Conservation (phyloP, 1,140 invertebrate species). For the Platyura marginata region DNA sequence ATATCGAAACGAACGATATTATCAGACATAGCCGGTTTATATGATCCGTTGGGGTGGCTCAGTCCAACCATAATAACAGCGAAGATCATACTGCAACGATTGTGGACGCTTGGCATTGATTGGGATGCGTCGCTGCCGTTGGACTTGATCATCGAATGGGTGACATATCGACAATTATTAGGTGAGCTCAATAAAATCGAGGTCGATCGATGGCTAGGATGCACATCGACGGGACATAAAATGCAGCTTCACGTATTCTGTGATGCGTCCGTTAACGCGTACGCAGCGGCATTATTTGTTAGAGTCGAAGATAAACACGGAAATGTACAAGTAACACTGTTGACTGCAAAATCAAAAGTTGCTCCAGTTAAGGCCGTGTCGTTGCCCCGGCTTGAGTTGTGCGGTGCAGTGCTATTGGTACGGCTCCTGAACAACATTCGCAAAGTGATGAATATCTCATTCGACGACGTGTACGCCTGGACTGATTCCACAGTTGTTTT, state of each 20-base stretch:
- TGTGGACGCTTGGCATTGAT: no score
- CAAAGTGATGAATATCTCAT: no score
- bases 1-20: slow-evolving; percentile 14
- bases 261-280: no score
- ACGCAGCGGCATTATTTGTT: no score
- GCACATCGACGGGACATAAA: no score
- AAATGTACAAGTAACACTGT: no score
- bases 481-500: slow-evolving; percentile 20
- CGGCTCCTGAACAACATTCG: slow-evolving; percentile 8
- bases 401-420: slow-evolving; percentile 11
- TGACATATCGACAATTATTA: slow-evolving; percentile 7
- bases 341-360: no score
- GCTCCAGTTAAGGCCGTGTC: no score
- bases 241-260: no score
- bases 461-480: no score
- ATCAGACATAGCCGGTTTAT: slow-evolving; percentile 12
- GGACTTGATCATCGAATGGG: slow-evolving; percentile 7
- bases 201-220: background rate
- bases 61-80: slow-evolving; percentile 18
- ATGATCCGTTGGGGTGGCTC: slow-evolving; percentile 22
- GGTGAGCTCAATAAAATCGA: slow-evolving; percentile 7
- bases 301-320: no score
- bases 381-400: no score
- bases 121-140: slow-evolving; percentile 15
- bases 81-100: slow-evolving; percentile 23